phyloP scores from a whole-genome alignment of 2,113 vertebrate genomes.

The Athene noctua region DNA sequence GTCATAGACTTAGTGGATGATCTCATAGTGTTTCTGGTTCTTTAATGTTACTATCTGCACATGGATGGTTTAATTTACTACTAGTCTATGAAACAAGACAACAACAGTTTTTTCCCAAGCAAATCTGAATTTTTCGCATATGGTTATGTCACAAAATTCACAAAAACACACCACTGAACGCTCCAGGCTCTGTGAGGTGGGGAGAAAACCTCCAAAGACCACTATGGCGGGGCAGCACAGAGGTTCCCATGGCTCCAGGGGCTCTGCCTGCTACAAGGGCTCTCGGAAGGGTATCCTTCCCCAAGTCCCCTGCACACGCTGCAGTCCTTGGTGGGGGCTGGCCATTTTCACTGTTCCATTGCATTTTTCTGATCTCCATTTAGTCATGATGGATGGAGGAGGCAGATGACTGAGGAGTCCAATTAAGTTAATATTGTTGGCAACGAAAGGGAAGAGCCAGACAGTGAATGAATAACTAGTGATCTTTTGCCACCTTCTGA shows the following conservation, averaged over 20 bases:
- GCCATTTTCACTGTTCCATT: not conserved
- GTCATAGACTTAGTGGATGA: not conserved
- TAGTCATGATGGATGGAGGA: not conserved
- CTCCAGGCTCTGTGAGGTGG: not conserved
- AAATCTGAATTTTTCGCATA: not conserved
- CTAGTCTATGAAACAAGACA: not conserved
- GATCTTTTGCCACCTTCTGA: not conserved
- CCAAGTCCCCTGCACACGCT: not conserved
- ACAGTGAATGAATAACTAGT: not conserved
- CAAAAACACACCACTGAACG: not conserved
- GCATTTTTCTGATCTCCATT: not conserved
- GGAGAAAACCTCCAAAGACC: not conserved
- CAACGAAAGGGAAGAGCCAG: not conserved
- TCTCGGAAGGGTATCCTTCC: not conserved
- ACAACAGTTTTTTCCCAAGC: not conserved
- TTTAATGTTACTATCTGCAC: not conserved
- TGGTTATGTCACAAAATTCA: not conserved
- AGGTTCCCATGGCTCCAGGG: rapidly evolving
- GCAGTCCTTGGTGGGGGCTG: not conserved
- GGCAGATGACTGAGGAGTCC: not conserved
- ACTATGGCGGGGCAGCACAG: not conserved
- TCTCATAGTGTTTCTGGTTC: not conserved
- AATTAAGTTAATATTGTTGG: not conserved
- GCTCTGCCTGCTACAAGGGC: not conserved
- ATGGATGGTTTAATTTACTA: not conserved